A percentile compares a stretch with the other conserved stretches of the same genome.
Conservation (phyloP, 2,113 vertebrate species). For the Myrmophylax atrothorax region DNA sequence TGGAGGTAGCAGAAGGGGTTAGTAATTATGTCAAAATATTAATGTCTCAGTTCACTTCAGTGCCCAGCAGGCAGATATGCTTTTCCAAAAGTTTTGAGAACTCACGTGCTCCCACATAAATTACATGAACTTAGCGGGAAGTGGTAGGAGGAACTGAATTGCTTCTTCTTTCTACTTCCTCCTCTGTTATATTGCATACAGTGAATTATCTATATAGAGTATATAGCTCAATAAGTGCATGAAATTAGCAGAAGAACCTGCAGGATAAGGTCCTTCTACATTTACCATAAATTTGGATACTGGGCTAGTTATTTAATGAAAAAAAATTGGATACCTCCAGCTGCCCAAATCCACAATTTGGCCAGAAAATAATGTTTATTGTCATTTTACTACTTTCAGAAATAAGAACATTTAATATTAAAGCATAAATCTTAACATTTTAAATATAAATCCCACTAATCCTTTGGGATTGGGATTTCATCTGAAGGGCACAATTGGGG, state of each 20-base stretch:
- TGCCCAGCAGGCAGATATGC: neutral
- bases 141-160: neutral
- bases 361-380: neutral
- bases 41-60: neutral
- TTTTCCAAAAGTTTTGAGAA: neutral
- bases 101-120: neutral
- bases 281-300: neutral
- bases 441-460: neutral
- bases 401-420: neutral
- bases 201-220: neutral
- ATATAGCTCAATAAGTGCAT: neutral
- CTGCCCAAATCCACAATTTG: neutral
- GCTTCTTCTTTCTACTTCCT: neutral
- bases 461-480: neutral
- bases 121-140: neutral
- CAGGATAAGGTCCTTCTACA: neutral
- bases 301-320: neutral
- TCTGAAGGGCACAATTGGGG: neutral
- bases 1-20: neutral
- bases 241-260: neutral
- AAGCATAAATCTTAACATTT: neutral
- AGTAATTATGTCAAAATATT: constrained; percentile 6
- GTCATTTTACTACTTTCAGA: neutral
- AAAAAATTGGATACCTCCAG: neutral
- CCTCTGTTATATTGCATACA: neutral